Percentiles rank a stretch among this genome's conserved stretches.
phyloP scores from a whole-genome alignment of 2,888 invertebrate genomes.

The Lamellibrachia columna region DNA sequence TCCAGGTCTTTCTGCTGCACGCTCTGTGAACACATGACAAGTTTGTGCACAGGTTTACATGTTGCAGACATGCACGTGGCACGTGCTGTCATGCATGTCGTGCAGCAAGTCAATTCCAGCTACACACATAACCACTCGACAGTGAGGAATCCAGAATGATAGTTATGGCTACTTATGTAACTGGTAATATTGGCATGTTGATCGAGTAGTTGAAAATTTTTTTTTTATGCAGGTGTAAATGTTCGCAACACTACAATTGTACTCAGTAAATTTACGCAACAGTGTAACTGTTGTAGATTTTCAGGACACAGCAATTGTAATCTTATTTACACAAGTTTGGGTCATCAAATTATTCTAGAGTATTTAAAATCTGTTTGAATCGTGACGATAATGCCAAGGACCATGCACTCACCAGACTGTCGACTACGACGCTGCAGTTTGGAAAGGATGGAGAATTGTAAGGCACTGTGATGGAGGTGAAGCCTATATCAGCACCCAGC shows the following conservation, averaged over 20 bases:
- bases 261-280: not conserved
- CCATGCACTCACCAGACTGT: not conserved
- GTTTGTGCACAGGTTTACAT: not conserved
- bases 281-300: not conserved
- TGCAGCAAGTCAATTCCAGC: no score
- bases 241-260: not conserved
- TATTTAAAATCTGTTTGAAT: not conserved
- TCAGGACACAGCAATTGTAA: not conserved
- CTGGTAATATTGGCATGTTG: no score
- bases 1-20: conserved; percentile 26
- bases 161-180: not conserved
- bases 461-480: not conserved
- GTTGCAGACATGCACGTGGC: not conserved
- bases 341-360: not conserved
- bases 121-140: no score
- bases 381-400: not conserved
- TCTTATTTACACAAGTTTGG: not conserved
- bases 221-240: not conserved
- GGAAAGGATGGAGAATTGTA: not conserved
- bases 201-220: not conserved
- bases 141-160: not conserved
- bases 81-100: not conserved
- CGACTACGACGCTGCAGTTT: not conserved
- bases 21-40: not conserved
- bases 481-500: not conserved